These are phyloP conservation scores for Homalodisca vitripennis DNA, from an alignment of 1,140 invertebrate species.

Conservation along the genomic window DNA sequence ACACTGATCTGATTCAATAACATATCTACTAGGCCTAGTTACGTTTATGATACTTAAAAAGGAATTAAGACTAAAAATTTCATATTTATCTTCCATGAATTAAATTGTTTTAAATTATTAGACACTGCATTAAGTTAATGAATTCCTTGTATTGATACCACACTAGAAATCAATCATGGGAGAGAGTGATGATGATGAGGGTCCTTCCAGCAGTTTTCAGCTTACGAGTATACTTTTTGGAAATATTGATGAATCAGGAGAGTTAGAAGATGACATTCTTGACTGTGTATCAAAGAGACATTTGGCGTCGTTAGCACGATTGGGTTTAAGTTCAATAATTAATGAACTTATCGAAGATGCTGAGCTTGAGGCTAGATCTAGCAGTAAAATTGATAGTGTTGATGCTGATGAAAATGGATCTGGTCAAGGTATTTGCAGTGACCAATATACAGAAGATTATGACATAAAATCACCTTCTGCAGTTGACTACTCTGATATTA, in stretches of 20 bases:
- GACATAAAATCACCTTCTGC: constrained; percentile 71
- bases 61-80: too few relatives aligned
- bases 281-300: constrained; percentile 82
- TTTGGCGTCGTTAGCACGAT: constrained; percentile 67
- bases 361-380: constrained; percentile 46
- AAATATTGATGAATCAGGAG: constrained; percentile 89
- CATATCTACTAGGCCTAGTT: too few relatives aligned
- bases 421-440: constrained; percentile 49
- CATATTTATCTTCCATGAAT: too few relatives aligned
- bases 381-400: too few relatives aligned
- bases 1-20: too few relatives aligned
- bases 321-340: constrained; percentile 77
- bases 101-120: too few relatives aligned
- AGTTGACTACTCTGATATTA: constrained; percentile 91
- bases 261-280: constrained; percentile 85
- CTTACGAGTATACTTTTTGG: constrained; percentile 94
- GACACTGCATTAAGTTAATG: too few relatives aligned
- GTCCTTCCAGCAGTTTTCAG: constrained; percentile 51
- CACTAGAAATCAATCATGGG: too few relatives aligned
- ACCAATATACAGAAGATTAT: constrained; percentile 46
- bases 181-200: constrained; percentile 27
- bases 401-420: constrained; percentile 51
- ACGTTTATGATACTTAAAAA: too few relatives aligned
- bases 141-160: too few relatives aligned
- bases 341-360: constrained; percentile 69